A percentile compares a stretch with the other conserved stretches of the same genome.
Conservation (phyloP, 2,113 vertebrate genomes). For the Mormyrus lacerda region DNA sequence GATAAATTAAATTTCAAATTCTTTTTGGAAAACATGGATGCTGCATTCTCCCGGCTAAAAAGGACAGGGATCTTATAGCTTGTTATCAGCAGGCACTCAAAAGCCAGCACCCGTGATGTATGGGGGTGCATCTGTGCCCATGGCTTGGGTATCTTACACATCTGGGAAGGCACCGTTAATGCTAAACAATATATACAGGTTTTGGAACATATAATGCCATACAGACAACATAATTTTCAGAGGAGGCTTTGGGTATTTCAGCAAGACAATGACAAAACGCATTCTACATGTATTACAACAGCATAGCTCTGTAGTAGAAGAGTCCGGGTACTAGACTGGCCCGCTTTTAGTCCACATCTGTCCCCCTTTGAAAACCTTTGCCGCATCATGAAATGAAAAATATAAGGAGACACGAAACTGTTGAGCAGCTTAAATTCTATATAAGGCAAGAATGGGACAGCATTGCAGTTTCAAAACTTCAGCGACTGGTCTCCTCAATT, state of each 20-base stretch:
- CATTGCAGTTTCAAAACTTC: neutral
- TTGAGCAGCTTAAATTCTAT: neutral
- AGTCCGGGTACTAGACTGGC: neutral
- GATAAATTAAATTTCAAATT: neutral
- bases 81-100: neutral
- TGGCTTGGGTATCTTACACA: neutral
- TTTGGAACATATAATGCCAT: neutral
- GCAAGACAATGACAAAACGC: neutral
- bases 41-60: neutral
- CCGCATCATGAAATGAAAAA: neutral
- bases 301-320: neutral
- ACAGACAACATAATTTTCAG: neutral
- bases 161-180: neutral
- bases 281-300: neutral
- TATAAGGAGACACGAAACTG: neutral
- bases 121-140: neutral
- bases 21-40: too few species aligned
- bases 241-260: neutral
- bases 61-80: neutral
- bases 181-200: neutral
- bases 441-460: neutral
- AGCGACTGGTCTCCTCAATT: neutral
- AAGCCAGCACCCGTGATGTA: neutral
- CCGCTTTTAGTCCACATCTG: neutral
- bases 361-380: neutral